A percentile compares a stretch with the other conserved stretches of the same genome.
Evolutionary conservation across 1,140 invertebrate species (phyloP).

Genomic region (Tyrophagus putrescentiae): DNA sequence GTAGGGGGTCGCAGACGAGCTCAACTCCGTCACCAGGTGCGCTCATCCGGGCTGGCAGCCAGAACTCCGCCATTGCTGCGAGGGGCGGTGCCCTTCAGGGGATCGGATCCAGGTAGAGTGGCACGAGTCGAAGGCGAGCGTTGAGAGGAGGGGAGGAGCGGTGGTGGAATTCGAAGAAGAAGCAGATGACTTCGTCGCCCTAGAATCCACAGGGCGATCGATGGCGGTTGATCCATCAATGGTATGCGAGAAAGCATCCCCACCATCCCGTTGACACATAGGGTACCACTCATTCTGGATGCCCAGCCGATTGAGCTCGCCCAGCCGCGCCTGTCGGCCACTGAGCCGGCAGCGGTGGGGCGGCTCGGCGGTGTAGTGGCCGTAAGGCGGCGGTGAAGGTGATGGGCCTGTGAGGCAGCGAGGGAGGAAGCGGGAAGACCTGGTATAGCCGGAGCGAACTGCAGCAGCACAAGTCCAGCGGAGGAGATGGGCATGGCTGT

Average conservation of each 20-base stretch:
- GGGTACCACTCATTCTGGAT: slow-evolving; percentile 22
- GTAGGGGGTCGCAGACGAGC: slow-evolving; percentile 42
- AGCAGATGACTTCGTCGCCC: too few relatives aligned
- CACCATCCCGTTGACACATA: too few relatives aligned
- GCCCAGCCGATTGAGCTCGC: slow-evolving; percentile 7
- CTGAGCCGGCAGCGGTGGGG: slow-evolving; percentile 35
- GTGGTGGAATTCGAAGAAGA: too few relatives aligned
- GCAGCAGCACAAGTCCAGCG: slow-evolving; percentile 36
- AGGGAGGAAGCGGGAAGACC: slow-evolving; percentile 35
- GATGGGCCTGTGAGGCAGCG: slow-evolving; percentile 38
- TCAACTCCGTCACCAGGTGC: slow-evolving; percentile 35
- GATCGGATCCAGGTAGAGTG: slow-evolving; percentile 30
- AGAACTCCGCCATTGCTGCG: slow-evolving; percentile 32
- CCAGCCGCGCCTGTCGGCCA: not conserved
- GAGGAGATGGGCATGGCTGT: slow-evolving; percentile 45
- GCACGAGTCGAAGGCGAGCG: slow-evolving; percentile 26
- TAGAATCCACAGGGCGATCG: too few relatives aligned
- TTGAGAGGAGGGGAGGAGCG: too few relatives aligned
- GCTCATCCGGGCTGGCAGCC: slow-evolving; percentile 28
- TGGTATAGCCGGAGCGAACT: slow-evolving; percentile 35
- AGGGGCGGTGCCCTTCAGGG: slow-evolving; percentile 26
- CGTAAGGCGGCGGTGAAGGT: slow-evolving; percentile 35
- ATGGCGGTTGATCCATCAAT: not conserved
- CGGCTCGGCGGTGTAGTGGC: slow-evolving; percentile 37
- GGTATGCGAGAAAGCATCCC: too few relatives aligned